Evolutionary conservation across 2,797 vertebrate species (phyloP), one percentile per base, ranked within the genome.

Genomic region (Ptychadena robeensis): DNA sequence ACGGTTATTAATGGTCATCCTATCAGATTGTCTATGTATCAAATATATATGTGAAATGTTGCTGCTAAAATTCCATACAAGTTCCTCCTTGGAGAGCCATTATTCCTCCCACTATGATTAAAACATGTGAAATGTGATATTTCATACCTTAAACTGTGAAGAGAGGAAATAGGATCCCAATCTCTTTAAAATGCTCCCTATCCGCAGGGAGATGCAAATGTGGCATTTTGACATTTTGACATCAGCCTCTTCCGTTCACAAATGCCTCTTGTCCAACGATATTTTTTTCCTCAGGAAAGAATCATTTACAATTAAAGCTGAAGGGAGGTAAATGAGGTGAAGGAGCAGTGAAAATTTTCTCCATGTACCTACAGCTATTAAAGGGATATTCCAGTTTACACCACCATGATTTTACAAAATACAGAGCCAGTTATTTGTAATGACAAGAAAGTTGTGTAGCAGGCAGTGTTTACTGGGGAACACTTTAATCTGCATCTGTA

Each of bases 121-220:
- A 72, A 83, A 87, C 66, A 73, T 74, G 73, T 84, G 59, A 70
- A 73, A 69, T 71, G 85, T 82, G 77, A 77, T 65, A 48, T 28
- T 44, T 65, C 74, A 81, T 61, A 22, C 6, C 78, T n/a, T 75
- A 84, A 88, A 87, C 32, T 32, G 83, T 70, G 57, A 86, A 32
- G 1, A 15, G 86, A 81, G 81, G 87, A 82, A 87, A 68, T 81
- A 63, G 37, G 32, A 76, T 61, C 48, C 8, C 73, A 86, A 37
- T 86, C 87, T 69, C 82, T 81, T 81, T 34, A 32, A 87, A 82
- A 83, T 48, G 48, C 64, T 53, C 68, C 34, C 35, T 40, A 9
- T 81, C 77, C 85, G 34, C 28, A 61, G 79, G 85, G 85, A 86
- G 80, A 86, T 87, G 85, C 86, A 89, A 87, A 76, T 77, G 63